phyloP scores from a whole-genome alignment of 2,888 invertebrate genomes.

The Euplexia lucipara region DNA sequence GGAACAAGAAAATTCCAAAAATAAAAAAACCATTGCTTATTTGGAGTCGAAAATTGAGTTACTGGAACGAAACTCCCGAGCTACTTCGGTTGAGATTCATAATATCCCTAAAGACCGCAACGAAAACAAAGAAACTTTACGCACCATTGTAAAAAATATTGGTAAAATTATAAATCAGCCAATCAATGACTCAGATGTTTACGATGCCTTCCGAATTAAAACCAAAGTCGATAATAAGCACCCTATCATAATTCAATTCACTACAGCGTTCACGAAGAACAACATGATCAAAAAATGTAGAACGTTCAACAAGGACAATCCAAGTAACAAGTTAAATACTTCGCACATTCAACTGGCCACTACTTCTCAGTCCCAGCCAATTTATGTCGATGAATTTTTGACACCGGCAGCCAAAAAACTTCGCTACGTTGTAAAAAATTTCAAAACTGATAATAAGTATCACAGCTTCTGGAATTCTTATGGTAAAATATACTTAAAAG shows the following conservation, averaged over 20 bases:
- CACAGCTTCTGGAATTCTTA: constrained; percentile 1
- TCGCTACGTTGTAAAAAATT: neutral
- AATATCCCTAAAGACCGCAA: constrained; percentile 1
- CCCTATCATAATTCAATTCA: neutral
- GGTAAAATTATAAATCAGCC: neutral
- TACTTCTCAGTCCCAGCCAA: neutral
- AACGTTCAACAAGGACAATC: neutral
- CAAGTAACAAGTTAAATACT: neutral
- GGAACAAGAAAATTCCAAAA: too few species aligned
- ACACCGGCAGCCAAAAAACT: constrained; percentile 1
- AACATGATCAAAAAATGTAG: neutral
- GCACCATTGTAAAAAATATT: neutral
- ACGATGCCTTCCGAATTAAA: neutral
- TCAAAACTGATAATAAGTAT: neutral
- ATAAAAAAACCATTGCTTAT: too few species aligned
- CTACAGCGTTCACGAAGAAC: neutral
- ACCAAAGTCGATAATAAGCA: neutral
- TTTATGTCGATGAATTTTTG: neutral
- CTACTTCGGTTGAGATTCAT: neutral
- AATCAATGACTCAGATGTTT: constrained; percentile 4
- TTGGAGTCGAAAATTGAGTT: constrained; percentile 1
- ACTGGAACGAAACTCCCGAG: neutral
- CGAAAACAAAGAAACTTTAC: neutral
- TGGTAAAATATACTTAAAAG: neutral
- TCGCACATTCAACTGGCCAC: neutral